These are phyloP conservation scores for Acestrorhynchus altus DNA, from an alignment of 2,797 vertebrate species.

Conservation along the genomic window DNA sequence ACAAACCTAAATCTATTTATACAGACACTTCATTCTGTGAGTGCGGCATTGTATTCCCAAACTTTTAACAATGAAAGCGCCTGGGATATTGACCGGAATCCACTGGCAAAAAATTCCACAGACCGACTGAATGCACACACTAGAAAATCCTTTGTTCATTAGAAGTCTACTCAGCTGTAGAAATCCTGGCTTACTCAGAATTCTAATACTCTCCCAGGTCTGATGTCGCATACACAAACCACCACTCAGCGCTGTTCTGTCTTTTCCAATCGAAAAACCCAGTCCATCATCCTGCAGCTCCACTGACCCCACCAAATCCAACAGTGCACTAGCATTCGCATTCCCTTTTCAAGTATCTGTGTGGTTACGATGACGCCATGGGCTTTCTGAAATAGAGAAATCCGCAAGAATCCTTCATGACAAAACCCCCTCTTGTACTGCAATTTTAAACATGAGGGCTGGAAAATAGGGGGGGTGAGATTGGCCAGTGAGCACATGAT, in stretches of 20 bases:
- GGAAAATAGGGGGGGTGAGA: conserved; percentile 43
- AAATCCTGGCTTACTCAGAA: conserved; percentile 6
- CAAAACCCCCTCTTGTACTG: conserved; percentile 39
- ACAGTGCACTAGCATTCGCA: conserved; percentile 24
- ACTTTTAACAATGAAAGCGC: conserved; percentile 10
- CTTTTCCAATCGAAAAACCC: conserved; percentile 30
- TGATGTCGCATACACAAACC: conserved; percentile 34
- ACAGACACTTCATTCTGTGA: neutral
- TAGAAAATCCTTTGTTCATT: conserved; percentile 18
- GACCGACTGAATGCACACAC: neutral
- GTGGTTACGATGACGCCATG: conserved; percentile 51
- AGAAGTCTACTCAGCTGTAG: conserved; percentile 31
- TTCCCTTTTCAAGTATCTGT: conserved; percentile 47
- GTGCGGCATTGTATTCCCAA: neutral
- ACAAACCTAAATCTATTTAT: neutral
- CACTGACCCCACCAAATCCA: conserved; percentile 28
- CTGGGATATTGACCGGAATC: conserved; percentile 18
- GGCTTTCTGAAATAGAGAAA: conserved; percentile 44
- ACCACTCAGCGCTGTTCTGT: conserved; percentile 37
- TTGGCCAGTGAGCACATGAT: conserved; percentile 41
- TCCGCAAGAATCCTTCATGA: conserved; percentile 51
- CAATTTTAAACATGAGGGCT: conserved; percentile 43
- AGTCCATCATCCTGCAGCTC: conserved; percentile 35
- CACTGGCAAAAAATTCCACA: conserved; percentile 5
- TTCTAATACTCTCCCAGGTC: neutral